Base-by-base conservation (phyloP, 2,797 vertebrate species). In the Semaprochilodus insignis region DNA sequence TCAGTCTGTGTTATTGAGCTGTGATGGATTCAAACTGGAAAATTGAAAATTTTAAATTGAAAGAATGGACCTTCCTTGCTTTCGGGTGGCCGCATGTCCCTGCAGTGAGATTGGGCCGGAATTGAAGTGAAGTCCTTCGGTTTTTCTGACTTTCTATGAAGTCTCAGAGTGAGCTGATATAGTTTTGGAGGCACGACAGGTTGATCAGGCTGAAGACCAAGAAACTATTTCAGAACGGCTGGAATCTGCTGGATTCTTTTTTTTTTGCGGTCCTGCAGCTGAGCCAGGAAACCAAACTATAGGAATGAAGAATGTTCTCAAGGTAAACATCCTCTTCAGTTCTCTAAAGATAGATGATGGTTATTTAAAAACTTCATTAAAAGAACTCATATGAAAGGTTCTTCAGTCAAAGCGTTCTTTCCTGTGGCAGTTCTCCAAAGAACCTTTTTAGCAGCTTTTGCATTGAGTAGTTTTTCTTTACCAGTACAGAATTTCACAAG, bases 41-140 rank as follows among this genome's bases (percentile, higher is more conserved):
- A 93, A 94, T 92, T 91, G 91, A 89, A 94, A 94, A 94, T 90
- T 91, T 86, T 92, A 72, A 52, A 92, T 88, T 72, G n/a, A 83
- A 83, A 86, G 85, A 90, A 92, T 90, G 15, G 88, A 94, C 88
- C 91, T 84, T 80, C 78, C 81, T 81, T 69, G 6, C 63, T 66
- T 66, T 66, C 60, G 13, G 25, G 60, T n/a, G 25, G 57, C 57
- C n/a, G n/a, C 11, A 13, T 60, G 57, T 60, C 57, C 8, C 57
- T 25, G 2, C 6, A 36, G 63, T 34, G 63, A 66, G 63, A 66
- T 66, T 66, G 63, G 16, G 31, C 15, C 17, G 31, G 63, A 34
- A 65, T 65, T 19, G 31, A 34, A 66, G 27, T 16, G 13, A 27
- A 63, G 60, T 13, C 60, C 4, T 7, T 25, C 1, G 14, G 15